A percentile compares a stretch with the other conserved stretches of the same genome.
Evolutionary conservation across 2,797 vertebrate species (phyloP).

Genomic region (Karalla daura): DNA sequence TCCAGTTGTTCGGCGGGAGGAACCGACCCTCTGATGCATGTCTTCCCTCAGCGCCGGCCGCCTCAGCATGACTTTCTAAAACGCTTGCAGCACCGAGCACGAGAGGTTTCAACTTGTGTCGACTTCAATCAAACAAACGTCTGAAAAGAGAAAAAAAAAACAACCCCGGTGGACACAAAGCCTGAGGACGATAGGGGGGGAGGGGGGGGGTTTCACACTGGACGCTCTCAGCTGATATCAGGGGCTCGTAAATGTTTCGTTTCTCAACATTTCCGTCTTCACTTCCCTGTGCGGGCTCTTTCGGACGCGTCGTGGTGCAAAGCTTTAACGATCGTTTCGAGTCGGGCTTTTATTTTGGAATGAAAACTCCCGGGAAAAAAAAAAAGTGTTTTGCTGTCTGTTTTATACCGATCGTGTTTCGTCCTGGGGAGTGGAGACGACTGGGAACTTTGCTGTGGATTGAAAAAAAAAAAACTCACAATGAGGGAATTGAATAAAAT

Average conservation of each 20-base stretch:
- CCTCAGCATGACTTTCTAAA: slow-evolving; percentile 51
- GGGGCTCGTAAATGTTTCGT: slow-evolving; percentile 51
- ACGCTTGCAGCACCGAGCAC: slow-evolving; percentile 20
- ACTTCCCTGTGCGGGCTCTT: neutral
- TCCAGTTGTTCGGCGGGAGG: slow-evolving; percentile 41
- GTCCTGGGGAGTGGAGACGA: slow-evolving; percentile 35
- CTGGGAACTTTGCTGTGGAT: slow-evolving; percentile 53
- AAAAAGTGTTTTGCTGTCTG: slow-evolving; percentile 47
- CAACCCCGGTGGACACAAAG: slow-evolving; percentile 59
- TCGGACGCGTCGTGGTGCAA: neutral
- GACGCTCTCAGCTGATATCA: slow-evolving; percentile 37
- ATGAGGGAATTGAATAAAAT: slow-evolving; percentile 76
- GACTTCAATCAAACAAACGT: slow-evolving; percentile 12
- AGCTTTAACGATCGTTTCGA: slow-evolving; percentile 12
- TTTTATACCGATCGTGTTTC: slow-evolving; percentile 62
- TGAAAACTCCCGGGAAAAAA: slow-evolving; percentile 43
- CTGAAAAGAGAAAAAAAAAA: slow-evolving; percentile 23
- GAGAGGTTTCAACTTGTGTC: slow-evolving; percentile 17
- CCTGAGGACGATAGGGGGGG: slow-evolving; percentile 32
- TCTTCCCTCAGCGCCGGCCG: slow-evolving; percentile 46
- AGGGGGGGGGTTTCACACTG: slow-evolving; percentile 42
- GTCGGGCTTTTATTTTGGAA: slow-evolving; percentile 29
- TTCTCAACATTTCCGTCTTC: slow-evolving; percentile 8
- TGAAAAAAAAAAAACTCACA: slow-evolving; percentile 43
- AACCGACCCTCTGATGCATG: slow-evolving; percentile 52